Percentiles rank a stretch among this genome's conserved stretches.
Evolutionary conservation across 2,113 vertebrate species (phyloP).

Genomic region (Acanthisitta chloris): DNA sequence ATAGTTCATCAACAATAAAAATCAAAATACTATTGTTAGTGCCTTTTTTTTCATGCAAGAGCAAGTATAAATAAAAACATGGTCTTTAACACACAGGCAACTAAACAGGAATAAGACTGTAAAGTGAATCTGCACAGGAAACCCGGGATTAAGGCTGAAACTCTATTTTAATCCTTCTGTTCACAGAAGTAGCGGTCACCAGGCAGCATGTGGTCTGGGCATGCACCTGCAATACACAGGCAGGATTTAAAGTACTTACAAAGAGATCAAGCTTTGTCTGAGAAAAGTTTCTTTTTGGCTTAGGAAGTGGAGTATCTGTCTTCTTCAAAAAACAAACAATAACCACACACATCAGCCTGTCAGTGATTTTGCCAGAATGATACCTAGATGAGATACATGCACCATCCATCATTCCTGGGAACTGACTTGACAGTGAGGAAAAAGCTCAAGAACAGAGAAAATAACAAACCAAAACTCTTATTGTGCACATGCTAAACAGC

Average conservation of each 20-base stretch:
- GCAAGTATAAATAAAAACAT: neutral
- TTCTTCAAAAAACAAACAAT: neutral
- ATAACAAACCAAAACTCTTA: accelerated
- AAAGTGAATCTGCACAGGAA: conserved; percentile 17
- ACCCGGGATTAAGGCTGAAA: conserved; percentile 30
- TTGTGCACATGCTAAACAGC: neutral
- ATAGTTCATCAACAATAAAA: neutral
- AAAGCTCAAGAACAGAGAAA: neutral
- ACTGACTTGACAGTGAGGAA: neutral
- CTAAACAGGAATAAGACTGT: neutral
- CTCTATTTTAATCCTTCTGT: conserved; percentile 35
- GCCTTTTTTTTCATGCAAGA: neutral
- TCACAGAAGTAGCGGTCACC: neutral
- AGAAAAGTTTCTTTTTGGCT: neutral
- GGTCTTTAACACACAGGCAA: neutral
- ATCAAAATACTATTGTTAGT: neutral
- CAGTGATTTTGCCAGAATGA: neutral
- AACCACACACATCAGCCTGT: neutral
- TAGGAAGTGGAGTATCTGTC: neutral
- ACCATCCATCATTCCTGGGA: neutral
- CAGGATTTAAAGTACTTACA: neutral
- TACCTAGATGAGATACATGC: neutral
- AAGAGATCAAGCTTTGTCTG: neutral
- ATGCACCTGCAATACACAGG: conserved; percentile 11
- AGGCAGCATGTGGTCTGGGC: neutral